phyloP scores from a whole-genome alignment of 1,140 invertebrate species.

The Drosophila funebris region DNA sequence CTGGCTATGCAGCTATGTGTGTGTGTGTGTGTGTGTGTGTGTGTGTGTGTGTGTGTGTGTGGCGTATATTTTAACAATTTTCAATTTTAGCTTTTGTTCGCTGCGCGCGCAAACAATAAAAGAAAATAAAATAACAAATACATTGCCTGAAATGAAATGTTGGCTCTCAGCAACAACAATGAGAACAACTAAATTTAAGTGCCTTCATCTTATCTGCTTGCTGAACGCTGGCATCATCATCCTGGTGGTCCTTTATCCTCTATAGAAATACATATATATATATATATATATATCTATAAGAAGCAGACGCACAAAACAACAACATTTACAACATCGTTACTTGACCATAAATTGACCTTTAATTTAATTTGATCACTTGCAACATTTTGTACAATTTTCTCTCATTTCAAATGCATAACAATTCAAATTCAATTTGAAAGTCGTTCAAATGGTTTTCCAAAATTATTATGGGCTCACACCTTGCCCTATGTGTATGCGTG shows the following conservation, averaged over 20 bases:
- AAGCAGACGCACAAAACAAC: neutral
- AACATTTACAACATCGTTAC: slow-evolving; percentile 17
- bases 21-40: slow-evolving; percentile 7
- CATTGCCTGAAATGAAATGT: slow-evolving; percentile 36
- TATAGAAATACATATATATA: neutral
- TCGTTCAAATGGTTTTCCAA: slow-evolving; percentile 40
- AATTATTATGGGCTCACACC: slow-evolving; percentile 20
- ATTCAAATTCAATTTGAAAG: slow-evolving; percentile 68
- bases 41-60: slow-evolving; percentile 29
- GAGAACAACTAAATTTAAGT: slow-evolving; percentile 73
- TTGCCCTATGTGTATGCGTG: too few species aligned
- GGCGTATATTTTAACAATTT: slow-evolving; percentile 76
- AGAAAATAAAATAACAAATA: slow-evolving; percentile 32
- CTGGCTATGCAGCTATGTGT: slow-evolving; percentile 42
- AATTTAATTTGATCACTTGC: slow-evolving; percentile 68
- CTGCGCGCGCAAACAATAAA: slow-evolving; percentile 56
- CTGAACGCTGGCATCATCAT: slow-evolving; percentile 39
- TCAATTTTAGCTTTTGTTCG: slow-evolving; percentile 82
- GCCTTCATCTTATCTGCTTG: slow-evolving; percentile 65
- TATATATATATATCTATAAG: too few species aligned
- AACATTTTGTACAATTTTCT: slow-evolving; percentile 38
- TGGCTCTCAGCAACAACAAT: slow-evolving; percentile 31
- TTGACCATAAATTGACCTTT: slow-evolving; percentile 59
- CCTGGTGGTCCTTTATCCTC: slow-evolving; percentile 37
- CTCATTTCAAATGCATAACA: slow-evolving; percentile 60